Conservation (phyloP, 2,113 vertebrate genomes). For the Corynorhinus townsendii region DNA sequence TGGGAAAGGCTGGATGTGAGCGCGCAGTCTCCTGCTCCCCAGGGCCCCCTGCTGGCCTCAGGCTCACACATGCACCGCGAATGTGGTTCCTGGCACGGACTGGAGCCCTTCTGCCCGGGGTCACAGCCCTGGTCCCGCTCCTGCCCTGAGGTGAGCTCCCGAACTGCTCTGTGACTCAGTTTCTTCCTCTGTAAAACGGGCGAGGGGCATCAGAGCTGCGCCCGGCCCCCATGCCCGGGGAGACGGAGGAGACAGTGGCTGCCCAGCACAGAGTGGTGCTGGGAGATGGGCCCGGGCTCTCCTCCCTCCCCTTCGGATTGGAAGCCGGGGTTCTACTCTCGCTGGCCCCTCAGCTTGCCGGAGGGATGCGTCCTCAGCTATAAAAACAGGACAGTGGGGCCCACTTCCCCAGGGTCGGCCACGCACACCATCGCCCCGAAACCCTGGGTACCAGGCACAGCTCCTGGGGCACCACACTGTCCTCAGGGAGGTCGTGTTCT, state of each 20-base stretch:
- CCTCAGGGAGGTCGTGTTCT: too few species aligned
- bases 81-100: background rate
- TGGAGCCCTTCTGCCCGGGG: background rate
- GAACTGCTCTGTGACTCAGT: background rate
- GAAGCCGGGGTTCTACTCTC: background rate
- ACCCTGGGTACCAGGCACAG: background rate
- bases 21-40: background rate
- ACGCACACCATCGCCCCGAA: fast-evolving
- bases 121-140: background rate
- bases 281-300: background rate
- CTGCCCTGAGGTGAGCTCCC: background rate
- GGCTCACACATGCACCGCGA: fast-evolving
- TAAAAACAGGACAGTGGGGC: background rate
- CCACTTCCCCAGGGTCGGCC: background rate
- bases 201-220: background rate
- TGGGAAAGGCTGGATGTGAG: background rate
- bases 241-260: background rate
- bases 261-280: background rate
- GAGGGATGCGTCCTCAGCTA: background rate
- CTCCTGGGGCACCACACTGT: background rate
- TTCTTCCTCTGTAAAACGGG: background rate
- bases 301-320: background rate
- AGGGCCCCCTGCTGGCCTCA: background rate
- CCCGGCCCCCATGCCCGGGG: background rate
- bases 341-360: background rate